Conservation (phyloP, 2,113 vertebrate genomes). For the Charadrius vociferus region DNA sequence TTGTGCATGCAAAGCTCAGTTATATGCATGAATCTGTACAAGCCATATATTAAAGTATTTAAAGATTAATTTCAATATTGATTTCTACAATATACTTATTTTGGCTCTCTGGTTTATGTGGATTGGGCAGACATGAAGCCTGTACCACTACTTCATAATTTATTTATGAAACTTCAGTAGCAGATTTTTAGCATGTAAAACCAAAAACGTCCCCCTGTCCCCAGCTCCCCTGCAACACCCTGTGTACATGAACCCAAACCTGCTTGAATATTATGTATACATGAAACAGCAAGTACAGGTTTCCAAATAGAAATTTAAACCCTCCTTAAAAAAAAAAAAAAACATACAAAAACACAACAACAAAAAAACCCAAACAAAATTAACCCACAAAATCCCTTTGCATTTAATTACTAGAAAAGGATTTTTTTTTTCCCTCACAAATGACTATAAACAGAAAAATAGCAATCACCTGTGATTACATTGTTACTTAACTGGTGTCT, state of each 20-base stretch:
- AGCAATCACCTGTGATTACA: background rate
- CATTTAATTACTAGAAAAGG: background rate
- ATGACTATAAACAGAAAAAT: background rate
- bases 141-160: rapidly evolving
- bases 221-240: background rate
- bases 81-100: background rate
- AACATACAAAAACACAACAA: too few relatives aligned
- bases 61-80: background rate
- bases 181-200: background rate
- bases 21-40: background rate
- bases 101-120: background rate
- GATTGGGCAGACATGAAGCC: background rate
- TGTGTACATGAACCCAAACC: background rate
- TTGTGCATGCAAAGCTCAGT: background rate
- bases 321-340: background rate
- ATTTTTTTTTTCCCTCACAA: background rate
- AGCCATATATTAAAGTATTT: background rate
- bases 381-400: background rate
- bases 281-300: background rate
- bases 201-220: rapidly evolving
- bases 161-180: background rate
- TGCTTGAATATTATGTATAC: background rate
- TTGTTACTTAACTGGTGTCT: background rate
- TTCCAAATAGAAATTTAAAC: background rate
- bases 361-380: too few relatives aligned